Percentiles rank a stretch among this genome's conserved stretches.
These are phyloP conservation scores for Cyanoramphus novaezelandiae DNA, from an alignment of 2,113 vertebrate species.

Conservation along the genomic window DNA sequence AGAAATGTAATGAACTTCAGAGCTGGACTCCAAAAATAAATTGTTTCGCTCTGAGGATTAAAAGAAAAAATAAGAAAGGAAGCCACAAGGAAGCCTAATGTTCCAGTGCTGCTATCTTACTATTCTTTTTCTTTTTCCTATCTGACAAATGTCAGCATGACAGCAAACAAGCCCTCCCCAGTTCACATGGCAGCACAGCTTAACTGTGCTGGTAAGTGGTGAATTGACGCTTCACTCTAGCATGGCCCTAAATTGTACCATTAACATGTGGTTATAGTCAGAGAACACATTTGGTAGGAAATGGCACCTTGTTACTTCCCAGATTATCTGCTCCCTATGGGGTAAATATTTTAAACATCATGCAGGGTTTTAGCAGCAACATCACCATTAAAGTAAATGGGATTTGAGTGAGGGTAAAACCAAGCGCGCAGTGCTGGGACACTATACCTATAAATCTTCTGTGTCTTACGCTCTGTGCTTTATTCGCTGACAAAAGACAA, in stretches of 20 bases:
- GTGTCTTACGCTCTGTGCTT: not conserved
- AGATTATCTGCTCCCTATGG: conserved; percentile 42
- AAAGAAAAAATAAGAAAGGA: not conserved
- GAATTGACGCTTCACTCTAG: not conserved
- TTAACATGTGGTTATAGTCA: conserved; percentile 47
- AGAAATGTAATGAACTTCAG: not conserved
- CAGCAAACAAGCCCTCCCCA: not conserved
- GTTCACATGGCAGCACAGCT: not conserved
- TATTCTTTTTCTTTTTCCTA: not conserved
- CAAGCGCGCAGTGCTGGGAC: not conserved
- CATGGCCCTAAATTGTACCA: not conserved
- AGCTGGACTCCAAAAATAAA: not conserved
- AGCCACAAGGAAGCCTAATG: not conserved
- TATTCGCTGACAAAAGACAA: conserved; percentile 23
- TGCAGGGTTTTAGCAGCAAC: conserved; percentile 12
- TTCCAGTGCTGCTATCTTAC: not conserved
- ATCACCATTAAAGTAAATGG: conserved; percentile 47
- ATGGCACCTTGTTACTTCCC: conserved; percentile 53
- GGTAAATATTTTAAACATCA: conserved; percentile 53
- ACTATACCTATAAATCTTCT: conserved; percentile 34
- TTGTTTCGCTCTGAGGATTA: not conserved
- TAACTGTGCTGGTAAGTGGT: not conserved
- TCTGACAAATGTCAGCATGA: conserved; percentile 7
- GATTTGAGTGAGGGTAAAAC: conserved; percentile 23
- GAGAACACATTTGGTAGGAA: conserved; percentile 31